phyloP scores from a whole-genome alignment of 2,888 invertebrate genomes.

The Lasioglossum calceatum region DNA sequence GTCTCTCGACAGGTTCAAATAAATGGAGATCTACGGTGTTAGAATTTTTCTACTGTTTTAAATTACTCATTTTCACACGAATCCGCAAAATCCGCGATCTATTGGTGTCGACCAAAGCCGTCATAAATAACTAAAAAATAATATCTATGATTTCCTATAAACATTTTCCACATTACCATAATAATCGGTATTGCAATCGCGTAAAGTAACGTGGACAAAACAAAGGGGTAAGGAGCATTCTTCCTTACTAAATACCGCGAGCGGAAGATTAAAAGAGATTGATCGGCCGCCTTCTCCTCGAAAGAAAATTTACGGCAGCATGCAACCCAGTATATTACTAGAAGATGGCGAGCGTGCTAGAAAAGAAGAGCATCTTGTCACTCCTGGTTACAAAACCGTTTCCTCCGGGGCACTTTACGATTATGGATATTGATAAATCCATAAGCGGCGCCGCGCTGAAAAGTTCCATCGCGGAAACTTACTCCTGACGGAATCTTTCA shows the following conservation, averaged over 20 bases:
- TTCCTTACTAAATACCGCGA: no score
- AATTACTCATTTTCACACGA: no score
- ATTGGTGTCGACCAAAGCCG: no score
- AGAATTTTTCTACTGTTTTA: no score
- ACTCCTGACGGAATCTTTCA: background rate
- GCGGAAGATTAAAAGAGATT: background rate
- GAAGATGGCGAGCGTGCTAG: background rate
- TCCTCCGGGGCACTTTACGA: background rate
- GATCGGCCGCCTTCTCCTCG: background rate
- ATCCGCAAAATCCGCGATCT: no score
- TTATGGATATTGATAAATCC: conserved; percentile 11
- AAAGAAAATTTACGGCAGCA: background rate
- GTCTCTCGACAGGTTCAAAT: no score
- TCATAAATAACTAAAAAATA: no score
- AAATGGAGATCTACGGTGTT: no score
- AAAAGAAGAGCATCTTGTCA: background rate
- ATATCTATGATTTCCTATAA: background rate
- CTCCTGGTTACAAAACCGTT: background rate
- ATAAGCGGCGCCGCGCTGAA: background rate
- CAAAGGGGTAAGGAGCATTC: background rate
- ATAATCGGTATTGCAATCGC: background rate
- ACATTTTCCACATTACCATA: background rate
- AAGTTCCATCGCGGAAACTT: background rate
- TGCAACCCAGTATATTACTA: background rate
- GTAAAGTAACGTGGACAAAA: background rate